Evolutionary conservation across 2,888 invertebrate genomes (phyloP), one percentile per base, ranked within the genome.

Genomic region (Mythimna impura): DNA sequence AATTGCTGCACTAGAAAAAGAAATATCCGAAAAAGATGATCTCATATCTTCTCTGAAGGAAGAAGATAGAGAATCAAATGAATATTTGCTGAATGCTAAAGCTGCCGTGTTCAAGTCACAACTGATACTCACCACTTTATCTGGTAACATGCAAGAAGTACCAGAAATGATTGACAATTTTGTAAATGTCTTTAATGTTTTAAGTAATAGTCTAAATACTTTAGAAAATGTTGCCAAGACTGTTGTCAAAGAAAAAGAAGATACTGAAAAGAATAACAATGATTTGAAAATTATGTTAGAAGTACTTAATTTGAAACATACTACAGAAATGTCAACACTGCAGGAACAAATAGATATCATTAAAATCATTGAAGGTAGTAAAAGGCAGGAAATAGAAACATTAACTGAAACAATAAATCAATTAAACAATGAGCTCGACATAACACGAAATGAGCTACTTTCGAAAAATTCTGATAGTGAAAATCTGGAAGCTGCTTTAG

Each of bases 131-230:
- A 63, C 71, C 5, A 85, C 88, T 71, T 79, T 93, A 71, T 88
- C 91, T 25, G 89, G 89, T 40, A 89, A 91, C 65, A 86, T 88
- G 61, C 83, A 84, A 76, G 89, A 90, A 79, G 82, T 91, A 47
- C 91, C 91, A 30, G 84, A 89, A 63, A 71, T 89, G 43, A 84
- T 90, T 52, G 90, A 91, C 22, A 89, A 89, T 83, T 87, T 91
- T 79, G 87, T 88, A 25, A 82, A 83, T 54, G 81, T 90, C 55
- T 90, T 92, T 64, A 88, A 84, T 25, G 72, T 78, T 9, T 76
- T 94, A 63, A 84, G 83, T 79, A 85, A 87, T 52, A 89, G 84
- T 62, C 84, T 94, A 58, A 82, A 81, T 76, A 73, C 61, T n/a
- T 88, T 94, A 79, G 90, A 93, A 81, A 76, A 60, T 20, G 83